phyloP scores from a whole-genome alignment of 2,113 vertebrate species.

The Odobenus rosmarus region DNA sequence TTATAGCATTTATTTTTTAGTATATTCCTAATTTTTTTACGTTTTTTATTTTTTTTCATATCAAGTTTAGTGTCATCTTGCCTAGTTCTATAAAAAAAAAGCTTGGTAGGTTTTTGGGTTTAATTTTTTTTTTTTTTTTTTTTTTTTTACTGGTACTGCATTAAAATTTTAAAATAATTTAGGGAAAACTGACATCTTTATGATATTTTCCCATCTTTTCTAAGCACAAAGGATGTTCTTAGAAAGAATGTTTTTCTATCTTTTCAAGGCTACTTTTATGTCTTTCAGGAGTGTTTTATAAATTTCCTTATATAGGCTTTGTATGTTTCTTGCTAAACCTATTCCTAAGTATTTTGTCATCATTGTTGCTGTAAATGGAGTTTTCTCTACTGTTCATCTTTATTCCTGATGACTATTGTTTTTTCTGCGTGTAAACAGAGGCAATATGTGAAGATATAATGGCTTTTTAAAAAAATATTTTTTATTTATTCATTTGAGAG shows the following conservation, averaged over 20 bases:
- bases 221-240: not conserved
- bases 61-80: not conserved
- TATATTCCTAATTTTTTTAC: not conserved
- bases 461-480: not conserved
- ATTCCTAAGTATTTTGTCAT: not conserved
- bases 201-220: not conserved
- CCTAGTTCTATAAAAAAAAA: not conserved
- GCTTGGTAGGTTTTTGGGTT: not conserved
- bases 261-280: not conserved
- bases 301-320: not conserved
- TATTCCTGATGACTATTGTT: not conserved
- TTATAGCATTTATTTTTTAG: not conserved
- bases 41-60: not conserved
- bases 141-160: not conserved
- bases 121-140: not conserved
- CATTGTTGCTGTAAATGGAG: not conserved
- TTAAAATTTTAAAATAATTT: slow-evolving; percentile 9
- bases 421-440: not conserved
- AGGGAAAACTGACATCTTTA: not conserved
- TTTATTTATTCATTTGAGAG: not conserved
- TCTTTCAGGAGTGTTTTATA: not conserved
- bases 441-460: not conserved
- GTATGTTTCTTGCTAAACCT: not conserved
- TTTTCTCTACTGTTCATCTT: not conserved
- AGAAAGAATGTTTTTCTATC: not conserved